phyloP scores from a whole-genome alignment of 2,113 vertebrate genomes.

The Nothoprocta perdicaria region DNA sequence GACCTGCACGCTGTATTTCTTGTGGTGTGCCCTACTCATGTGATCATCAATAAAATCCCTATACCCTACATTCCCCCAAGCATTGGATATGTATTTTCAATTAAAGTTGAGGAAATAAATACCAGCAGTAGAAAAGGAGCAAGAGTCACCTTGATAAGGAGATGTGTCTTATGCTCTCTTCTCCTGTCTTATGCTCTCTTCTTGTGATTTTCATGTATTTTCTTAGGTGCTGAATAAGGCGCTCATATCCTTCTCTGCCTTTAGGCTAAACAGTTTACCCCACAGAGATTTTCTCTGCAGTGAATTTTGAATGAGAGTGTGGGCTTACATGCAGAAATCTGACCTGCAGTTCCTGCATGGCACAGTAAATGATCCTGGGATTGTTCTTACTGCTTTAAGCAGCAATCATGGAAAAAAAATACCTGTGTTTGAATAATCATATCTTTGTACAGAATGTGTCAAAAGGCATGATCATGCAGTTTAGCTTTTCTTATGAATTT shows the following conservation, averaged over 20 bases:
- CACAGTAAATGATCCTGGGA: neutral
- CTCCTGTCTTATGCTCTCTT: neutral
- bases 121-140: neutral
- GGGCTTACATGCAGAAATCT: neutral
- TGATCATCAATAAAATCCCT: slow-evolving; percentile 17
- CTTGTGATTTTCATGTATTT: neutral
- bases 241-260: neutral
- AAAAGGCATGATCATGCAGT: neutral
- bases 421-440: neutral
- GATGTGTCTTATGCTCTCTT: neutral
- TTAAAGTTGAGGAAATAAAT: neutral
- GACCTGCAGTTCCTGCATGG: neutral
- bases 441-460: neutral
- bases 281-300: neutral
- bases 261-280: neutral
- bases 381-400: neutral
- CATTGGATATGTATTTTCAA: neutral
- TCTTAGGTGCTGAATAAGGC: slow-evolving; percentile 15
- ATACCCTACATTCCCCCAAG: neutral
- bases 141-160: neutral
- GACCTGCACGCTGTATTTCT: neutral
- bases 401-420: neutral
- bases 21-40: neutral
- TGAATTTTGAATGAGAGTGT: neutral
- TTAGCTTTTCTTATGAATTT: neutral